Evolutionary conservation across 1,140 invertebrate species (phyloP).

Genomic region (Heterodera schachtii): DNA sequence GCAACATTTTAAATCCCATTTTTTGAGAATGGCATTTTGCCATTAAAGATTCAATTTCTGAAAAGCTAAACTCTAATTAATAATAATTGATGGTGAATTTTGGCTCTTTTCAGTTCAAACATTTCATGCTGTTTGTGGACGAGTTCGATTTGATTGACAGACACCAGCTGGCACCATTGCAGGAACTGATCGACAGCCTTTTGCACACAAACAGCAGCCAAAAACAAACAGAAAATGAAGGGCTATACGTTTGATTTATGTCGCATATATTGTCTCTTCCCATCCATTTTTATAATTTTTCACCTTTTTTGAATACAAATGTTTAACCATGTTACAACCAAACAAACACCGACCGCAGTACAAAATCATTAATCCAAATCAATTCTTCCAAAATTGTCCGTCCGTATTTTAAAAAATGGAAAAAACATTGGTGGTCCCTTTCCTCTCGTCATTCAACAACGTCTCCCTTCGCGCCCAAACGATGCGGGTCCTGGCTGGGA

Average conservation of each 20-base stretch:
- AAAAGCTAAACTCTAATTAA: too few species aligned
- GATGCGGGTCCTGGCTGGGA: conserved; percentile 64
- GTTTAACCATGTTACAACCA: too few species aligned
- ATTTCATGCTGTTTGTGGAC: conserved; percentile 99
- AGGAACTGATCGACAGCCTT: conserved; percentile 46
- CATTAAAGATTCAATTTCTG: too few species aligned
- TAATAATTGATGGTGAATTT: too few species aligned
- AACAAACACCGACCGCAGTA: too few species aligned
- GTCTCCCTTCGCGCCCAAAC: conserved; percentile 62
- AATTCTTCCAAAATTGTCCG: too few species aligned
- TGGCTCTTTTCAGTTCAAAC: conserved; percentile 84
- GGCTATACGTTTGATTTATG: not conserved
- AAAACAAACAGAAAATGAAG: not conserved
- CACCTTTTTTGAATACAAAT: too few species aligned
- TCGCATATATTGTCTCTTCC: conserved; percentile 1
- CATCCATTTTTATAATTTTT: not conserved
- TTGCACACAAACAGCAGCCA: conserved; percentile 24
- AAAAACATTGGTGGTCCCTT: not conserved
- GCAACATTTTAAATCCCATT: not conserved
- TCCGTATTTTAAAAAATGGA: too few species aligned
- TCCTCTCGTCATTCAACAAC: conserved; percentile 45
- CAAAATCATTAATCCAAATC: too few species aligned
- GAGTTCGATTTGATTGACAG: conserved; percentile 90
- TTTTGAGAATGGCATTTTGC: not conserved
- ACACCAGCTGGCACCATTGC: conserved; percentile 48